Percentiles rank a stretch among this genome's conserved stretches.
Conservation (phyloP, 2,888 invertebrate species). For the Oithona nana region DNA sequence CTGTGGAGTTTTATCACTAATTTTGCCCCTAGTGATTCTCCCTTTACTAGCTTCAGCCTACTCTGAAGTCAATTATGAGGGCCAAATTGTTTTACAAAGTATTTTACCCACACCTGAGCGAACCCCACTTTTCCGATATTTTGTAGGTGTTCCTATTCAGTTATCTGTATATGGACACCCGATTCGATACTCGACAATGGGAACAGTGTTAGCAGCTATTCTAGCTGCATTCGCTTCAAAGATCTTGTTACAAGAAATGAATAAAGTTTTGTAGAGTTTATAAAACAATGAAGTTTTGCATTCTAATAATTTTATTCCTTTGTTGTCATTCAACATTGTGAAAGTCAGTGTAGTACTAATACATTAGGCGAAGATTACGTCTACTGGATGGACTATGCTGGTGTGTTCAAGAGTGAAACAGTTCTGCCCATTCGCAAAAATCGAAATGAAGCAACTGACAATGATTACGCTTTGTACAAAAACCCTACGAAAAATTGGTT, state of each 20-base stretch:
- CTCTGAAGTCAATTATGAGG: conserved; percentile 31
- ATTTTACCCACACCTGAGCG: conserved; percentile 12
- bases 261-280: conserved; percentile 1
- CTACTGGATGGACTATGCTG: no score
- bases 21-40: conserved; percentile 27
- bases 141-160: conserved; percentile 26
- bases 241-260: conserved; percentile 21
- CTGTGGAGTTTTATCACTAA: conserved; percentile 26
- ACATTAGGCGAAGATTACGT: no score
- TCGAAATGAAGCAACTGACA: no score
- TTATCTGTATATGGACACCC: conserved; percentile 25
- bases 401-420: no score
- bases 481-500: no score
- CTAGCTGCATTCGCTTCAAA: conserved; percentile 21
- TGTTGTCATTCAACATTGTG: no score
- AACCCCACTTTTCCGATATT: conserved; percentile 11
- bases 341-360: no score
- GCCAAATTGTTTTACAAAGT: conserved; percentile 25
- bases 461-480: no score
- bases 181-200: conserved; percentile 21
- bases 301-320: no score
- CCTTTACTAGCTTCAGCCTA: conserved; percentile 29
- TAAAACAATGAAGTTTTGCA: no score
- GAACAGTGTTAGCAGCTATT: conserved; percentile 21
- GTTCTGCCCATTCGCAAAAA: no score